Base-by-base conservation (phyloP, 2,113 vertebrate species). In the Heterotis niloticus region DNA sequence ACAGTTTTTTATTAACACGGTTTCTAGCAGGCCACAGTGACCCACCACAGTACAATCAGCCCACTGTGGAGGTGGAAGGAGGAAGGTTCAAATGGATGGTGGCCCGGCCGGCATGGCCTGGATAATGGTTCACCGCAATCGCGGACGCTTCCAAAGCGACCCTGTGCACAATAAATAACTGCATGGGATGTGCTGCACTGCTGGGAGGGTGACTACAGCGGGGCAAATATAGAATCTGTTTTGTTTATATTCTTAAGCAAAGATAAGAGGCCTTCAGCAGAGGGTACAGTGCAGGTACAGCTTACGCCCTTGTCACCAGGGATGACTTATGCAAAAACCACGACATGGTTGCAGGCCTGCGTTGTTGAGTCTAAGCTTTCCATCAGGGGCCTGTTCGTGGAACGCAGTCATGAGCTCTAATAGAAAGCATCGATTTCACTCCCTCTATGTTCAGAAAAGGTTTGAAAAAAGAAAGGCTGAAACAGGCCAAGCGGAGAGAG, bases 381-480 rank as follows among this genome's bases (percentile, higher is more conserved):
- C 88, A 85, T 87, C 87, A 86, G 84, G 86, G 84, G 85, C 83
- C 85, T 80, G 80, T 79, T 83, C 79, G 52, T 84, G 87, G 87
- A 86, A 86, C 88, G 87, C 82, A 71, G 51, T 78, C 34, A 79
- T 80, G 82, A 84, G 65, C 73, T 84, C 89, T 91, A 92, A 92
- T 92, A 90, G 91, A 92, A 87, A 84, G 81, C 89, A 92, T 91
- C 87, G 90, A 93, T 92, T 83, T 70, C 52, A 20, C 12, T 78
- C 85, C 84, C 84, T 88, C 85, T 84, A 87, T 86, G 89, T 89
- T 88, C 82, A 76, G 76, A 51, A 60, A 72, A 64, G 65, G 70
- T 57, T 59, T 62, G 67, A 76, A 29, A 62, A 75, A 79, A 72
- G 70, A 80, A 77, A 77, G 82, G 82, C 85, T 83, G 72, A 85